Base-by-base conservation (phyloP, 2,888 invertebrate genomes). In the Caenorhabditis parvicauda region DNA sequence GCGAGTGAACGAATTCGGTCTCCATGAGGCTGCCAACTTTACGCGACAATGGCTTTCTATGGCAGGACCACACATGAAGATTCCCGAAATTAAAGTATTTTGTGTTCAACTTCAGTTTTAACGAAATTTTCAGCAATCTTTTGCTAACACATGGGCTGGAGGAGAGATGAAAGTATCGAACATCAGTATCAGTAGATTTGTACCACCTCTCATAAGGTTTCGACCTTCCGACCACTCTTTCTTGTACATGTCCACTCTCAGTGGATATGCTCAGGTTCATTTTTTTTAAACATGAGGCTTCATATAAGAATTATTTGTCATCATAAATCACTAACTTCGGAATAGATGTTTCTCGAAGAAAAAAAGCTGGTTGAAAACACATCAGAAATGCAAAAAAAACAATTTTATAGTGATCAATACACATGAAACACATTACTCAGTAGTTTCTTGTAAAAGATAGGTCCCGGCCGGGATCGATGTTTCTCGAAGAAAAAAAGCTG, bases 41-140 rank as follows among this genome's bases (percentile, higher is more conserved):
- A 77, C 77, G 12, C 60, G 76, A 49, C 74, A 74, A 59, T 77
- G 77, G 77, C 71, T 77, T 42, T 58, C 67, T 6, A 63, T 69
- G 65, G 73, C 75, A 7, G 63, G 75, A 43, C 67, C 72, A 4
- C 72, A 72, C 32, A 64, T 74, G 62, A 67, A 67, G 64, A 60
- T 76, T 43, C 75, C 75, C 6, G 65, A 67, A 38, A 62, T 70
- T 29, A 59, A 55, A 58, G 72, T 72, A 19, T 42, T 35, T 51
- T 14, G 5, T 1, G 7, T 32, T 1, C 22, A 14, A 28, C 17
- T 38, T 6, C 7, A 17, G 9, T 9, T 2, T 51, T 7, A 24
- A 24, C 9, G 28, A 14, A 24, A 27, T n/a, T 54, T 67, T 50
- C 54, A 70, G 72, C 68, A 70, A 60, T 56, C 65, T 1, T 72